phyloP scores from a whole-genome alignment of 2,113 vertebrate species.

The Channa maculata region DNA sequence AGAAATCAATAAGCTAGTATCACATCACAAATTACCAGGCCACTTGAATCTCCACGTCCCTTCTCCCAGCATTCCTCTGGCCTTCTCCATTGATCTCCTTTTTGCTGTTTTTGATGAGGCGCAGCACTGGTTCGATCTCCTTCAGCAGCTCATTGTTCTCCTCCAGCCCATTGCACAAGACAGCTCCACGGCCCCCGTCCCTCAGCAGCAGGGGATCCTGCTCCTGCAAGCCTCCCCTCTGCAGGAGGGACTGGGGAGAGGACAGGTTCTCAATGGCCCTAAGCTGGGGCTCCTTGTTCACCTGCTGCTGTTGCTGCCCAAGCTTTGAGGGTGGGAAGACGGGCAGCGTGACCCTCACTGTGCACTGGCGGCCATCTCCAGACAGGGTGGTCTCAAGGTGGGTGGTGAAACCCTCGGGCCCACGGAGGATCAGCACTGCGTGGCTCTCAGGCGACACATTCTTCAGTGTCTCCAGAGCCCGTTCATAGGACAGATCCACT shows the following conservation, averaged over 20 bases:
- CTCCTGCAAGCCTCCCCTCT: conserved; percentile 64
- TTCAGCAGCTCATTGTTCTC: conserved; percentile 91
- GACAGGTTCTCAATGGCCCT: conserved; percentile 84
- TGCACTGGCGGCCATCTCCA: conserved; percentile 92
- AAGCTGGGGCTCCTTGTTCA: conserved; percentile 85
- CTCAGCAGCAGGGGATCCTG: conserved; percentile 74
- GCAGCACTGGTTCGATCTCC: conserved; percentile 94
- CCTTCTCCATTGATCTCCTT: conserved; percentile 83
- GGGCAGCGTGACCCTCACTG: conserved; percentile 91
- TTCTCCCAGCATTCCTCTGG: conserved; percentile 82
- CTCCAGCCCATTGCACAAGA: conserved; percentile 85
- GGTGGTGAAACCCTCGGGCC: conserved; percentile 96
- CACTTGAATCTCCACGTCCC: conserved; percentile 92
- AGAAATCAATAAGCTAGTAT: conserved; percentile 40
- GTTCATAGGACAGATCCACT: conserved; percentile 93
- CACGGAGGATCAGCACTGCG: conserved; percentile 94
- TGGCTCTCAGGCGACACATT: conserved; percentile 92
- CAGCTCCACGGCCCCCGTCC: conserved; percentile 66
- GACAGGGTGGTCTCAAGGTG: conserved; percentile 96
- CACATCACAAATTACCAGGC: conserved; percentile 87
- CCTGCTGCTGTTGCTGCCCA: conserved; percentile 63
- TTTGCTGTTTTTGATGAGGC: conserved; percentile 87
- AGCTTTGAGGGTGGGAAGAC: conserved; percentile 77
- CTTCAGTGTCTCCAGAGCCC: conserved; percentile 91
- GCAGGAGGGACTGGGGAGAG: conserved; percentile 68